phyloP scores from a whole-genome alignment of 1,140 invertebrate genomes.

The Drosophila erecta region DNA sequence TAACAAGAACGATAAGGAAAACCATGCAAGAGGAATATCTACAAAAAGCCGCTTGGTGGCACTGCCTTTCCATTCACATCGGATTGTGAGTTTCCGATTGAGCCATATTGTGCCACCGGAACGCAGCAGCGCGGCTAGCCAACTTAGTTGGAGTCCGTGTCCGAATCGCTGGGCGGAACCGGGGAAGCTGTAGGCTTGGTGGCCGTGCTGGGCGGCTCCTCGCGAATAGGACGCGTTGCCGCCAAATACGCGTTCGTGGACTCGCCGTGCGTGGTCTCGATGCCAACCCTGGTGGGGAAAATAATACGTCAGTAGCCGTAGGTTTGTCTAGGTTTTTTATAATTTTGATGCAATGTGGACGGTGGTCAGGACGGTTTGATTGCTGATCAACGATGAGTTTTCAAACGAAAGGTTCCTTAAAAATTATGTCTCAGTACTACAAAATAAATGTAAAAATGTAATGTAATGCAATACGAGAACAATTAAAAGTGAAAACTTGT shows the following conservation, averaged over 20 bases:
- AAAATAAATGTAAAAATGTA: too few species aligned
- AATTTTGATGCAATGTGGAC: too few species aligned
- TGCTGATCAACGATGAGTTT: too few species aligned
- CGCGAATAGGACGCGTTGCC: constrained; percentile 87
- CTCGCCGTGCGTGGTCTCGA: constrained; percentile 92
- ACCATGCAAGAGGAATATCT: constrained; percentile 50
- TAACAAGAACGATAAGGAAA: constrained; percentile 49
- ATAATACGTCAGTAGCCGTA: too few species aligned
- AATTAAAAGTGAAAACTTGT: too few species aligned
- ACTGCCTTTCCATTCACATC: constrained; percentile 7
- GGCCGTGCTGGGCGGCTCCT: constrained; percentile 83
- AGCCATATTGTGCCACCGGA: too few species aligned
- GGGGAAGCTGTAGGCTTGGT: constrained; percentile 79
- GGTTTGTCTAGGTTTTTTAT: too few species aligned
- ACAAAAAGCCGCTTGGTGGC: constrained; percentile 28
- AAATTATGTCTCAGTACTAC: too few species aligned
- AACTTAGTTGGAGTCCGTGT: constrained; percentile 85
- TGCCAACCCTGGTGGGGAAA: constrained; percentile 88
- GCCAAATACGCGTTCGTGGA: constrained; percentile 90
- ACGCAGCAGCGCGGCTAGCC: background rate
- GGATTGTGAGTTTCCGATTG: background rate
- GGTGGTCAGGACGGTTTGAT: too few species aligned
- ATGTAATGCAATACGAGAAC: too few species aligned
- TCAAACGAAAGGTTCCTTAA: too few species aligned
- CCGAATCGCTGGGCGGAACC: constrained; percentile 86